Evolutionary conservation across 2,888 invertebrate genomes (phyloP).

Genomic region (Drosophila neotestacea): DNA sequence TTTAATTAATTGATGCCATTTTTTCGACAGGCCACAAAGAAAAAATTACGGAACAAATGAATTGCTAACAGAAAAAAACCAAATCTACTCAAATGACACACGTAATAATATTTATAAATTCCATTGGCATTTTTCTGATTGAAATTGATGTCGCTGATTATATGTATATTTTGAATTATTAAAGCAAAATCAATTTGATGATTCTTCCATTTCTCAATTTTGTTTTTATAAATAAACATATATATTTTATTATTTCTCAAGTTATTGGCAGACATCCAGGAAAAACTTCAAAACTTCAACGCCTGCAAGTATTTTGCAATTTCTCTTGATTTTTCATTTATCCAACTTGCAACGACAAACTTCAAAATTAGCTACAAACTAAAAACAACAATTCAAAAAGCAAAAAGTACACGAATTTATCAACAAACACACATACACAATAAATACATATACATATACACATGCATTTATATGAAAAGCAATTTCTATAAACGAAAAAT

Average conservation of each 20-base stretch:
- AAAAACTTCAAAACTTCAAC: slow-evolving; percentile 18
- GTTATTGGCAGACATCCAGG: neutral
- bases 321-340: slow-evolving; percentile 54
- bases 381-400: slow-evolving; percentile 38
- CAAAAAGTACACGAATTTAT: slow-evolving; percentile 48
- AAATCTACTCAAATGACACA: neutral
- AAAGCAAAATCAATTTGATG: neutral
- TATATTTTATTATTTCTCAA: slow-evolving; percentile 12
- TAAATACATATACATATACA: slow-evolving; percentile 1
- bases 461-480: slow-evolving; percentile 44
- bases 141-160: slow-evolving; percentile 28
- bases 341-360: slow-evolving; percentile 52
- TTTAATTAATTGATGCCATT: slow-evolving; percentile 64
- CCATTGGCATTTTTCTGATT: slow-evolving; percentile 18
- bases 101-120: slow-evolving; percentile 6
- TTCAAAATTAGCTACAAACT: slow-evolving; percentile 67
- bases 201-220: neutral
- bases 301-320: slow-evolving; percentile 30
- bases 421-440: slow-evolving; percentile 23
- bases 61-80: neutral
- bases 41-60: slow-evolving; percentile 6
- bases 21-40: slow-evolving; percentile 49
- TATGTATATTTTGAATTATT: slow-evolving; percentile 2
- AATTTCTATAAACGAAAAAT: slow-evolving; percentile 65
- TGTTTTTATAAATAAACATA: slow-evolving; percentile 11